These are phyloP conservation scores for Minunthozetes semirufus DNA, from an alignment of 2,888 invertebrate genomes.

Conservation along the genomic window DNA sequence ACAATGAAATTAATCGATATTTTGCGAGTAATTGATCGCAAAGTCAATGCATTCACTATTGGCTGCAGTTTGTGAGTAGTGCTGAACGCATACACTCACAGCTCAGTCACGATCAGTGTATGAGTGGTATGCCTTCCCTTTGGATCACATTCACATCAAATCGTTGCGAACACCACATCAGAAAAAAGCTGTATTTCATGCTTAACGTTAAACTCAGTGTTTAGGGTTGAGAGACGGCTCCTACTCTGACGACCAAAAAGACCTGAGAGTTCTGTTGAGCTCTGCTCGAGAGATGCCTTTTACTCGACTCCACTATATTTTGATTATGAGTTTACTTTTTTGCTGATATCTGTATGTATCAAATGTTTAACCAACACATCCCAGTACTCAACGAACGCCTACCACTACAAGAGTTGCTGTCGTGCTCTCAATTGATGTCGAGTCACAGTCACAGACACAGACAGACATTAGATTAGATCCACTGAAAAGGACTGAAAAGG, in stretches of 20 bases:
- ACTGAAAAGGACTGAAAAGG: no score
- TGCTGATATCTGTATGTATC: neutral
- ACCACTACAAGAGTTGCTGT: neutral
- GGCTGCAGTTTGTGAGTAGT: no score
- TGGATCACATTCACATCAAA: no score
- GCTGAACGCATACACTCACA: no score
- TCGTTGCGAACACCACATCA: neutral
- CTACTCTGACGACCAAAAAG: no score
- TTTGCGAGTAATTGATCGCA: neutral
- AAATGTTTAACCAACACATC: neutral
- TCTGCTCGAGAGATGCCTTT: neutral
- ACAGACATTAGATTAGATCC: no score
- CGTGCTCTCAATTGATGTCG: no score
- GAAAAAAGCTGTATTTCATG: constrained; percentile 23
- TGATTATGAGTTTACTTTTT: constrained; percentile 2
- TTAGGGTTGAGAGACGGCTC: neutral
- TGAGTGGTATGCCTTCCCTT: no score
- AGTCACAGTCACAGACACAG: no score
- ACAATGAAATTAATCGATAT: constrained; percentile 15
- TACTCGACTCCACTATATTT: neutral
- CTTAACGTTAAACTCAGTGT: neutral
- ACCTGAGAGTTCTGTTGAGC: no score
- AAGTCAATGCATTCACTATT: no score
- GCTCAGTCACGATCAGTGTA: no score
- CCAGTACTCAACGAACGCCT: neutral